These are phyloP conservation scores for Pseudomyrmex gracilis DNA, from an alignment of 1,140 invertebrate species.

Conservation along the genomic window DNA sequence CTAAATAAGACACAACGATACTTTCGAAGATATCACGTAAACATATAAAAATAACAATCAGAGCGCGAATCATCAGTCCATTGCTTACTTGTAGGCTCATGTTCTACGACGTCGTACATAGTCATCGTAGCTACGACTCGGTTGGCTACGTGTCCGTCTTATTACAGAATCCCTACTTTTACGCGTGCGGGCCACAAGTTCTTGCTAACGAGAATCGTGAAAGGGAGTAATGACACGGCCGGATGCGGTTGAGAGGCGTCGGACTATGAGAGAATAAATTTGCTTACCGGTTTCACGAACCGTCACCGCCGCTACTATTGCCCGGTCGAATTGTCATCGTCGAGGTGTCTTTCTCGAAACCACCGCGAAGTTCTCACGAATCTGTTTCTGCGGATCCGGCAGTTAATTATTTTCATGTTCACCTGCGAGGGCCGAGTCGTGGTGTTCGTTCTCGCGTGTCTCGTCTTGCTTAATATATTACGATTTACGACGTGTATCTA, in stretches of 20 bases:
- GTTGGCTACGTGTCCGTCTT: conserved; percentile 61
- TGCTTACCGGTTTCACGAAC: conserved; percentile 81
- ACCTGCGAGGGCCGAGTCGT: conserved; percentile 23
- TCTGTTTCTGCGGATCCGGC: conserved; percentile 33
- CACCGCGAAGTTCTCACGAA: conserved; percentile 38
- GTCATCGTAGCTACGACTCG: conserved; percentile 36
- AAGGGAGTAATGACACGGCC: conserved; percentile 83
- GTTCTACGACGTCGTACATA: conserved; percentile 32
- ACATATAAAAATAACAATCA: conserved; percentile 61
- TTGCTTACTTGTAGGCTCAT: neutral
- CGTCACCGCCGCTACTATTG: conserved; percentile 58
- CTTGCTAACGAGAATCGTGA: conserved; percentile 82
- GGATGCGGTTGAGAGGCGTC: conserved; percentile 80
- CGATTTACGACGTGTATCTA: conserved; percentile 26
- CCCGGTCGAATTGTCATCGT: conserved; percentile 21
- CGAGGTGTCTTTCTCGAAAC: conserved; percentile 28
- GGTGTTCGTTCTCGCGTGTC: conserved; percentile 26
- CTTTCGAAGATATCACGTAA: conserved; percentile 1
- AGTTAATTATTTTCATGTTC: conserved; percentile 57
- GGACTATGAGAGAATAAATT: conserved; percentile 81
- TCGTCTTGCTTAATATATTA: conserved; percentile 49
- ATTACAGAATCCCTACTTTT: conserved; percentile 70
- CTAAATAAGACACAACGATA: conserved; percentile 15
- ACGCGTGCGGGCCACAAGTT: conserved; percentile 59
- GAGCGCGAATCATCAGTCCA: conserved; percentile 38